Conservation (phyloP, 2,113 vertebrate genomes). For the Atractosteus spatula region DNA sequence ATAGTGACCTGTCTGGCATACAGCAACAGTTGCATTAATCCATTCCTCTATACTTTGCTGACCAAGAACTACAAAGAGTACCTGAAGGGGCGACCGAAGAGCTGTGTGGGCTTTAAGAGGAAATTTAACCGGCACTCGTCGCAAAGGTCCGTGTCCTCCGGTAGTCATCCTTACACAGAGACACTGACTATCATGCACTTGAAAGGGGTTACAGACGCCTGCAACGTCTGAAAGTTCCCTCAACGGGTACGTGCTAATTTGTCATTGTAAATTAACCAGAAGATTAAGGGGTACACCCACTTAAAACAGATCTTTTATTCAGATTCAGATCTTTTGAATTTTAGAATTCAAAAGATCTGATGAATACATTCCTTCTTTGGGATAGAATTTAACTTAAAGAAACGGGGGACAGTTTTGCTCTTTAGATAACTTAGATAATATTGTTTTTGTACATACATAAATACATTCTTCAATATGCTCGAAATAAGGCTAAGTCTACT, state of each 20-base stretch:
- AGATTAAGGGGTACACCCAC: too few relatives aligned
- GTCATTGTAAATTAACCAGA: too few relatives aligned
- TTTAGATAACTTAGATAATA: too few relatives aligned
- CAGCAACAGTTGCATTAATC: slow-evolving; percentile 51
- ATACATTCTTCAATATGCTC: too few relatives aligned
- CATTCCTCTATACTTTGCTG: slow-evolving; percentile 45
- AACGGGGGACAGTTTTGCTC: too few relatives aligned
- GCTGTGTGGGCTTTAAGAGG: slow-evolving; percentile 25
- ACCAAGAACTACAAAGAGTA: slow-evolving; percentile 51
- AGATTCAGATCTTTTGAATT: neutral
- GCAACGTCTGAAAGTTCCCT: slow-evolving; percentile 4
- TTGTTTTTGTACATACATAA: too few relatives aligned
- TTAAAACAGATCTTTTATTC: neutral
- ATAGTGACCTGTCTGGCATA: slow-evolving; percentile 47
- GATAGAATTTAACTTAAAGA: too few relatives aligned
- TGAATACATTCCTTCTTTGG: too few relatives aligned
- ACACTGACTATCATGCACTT: slow-evolving; percentile 18
- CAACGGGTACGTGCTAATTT: neutral
- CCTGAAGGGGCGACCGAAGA: slow-evolving; percentile 29
- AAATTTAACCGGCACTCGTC: slow-evolving; percentile 28
- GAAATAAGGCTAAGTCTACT: too few relatives aligned
- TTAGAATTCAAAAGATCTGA: neutral
- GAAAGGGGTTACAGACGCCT: slow-evolving; percentile 14
- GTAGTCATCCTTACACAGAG: slow-evolving; percentile 34
- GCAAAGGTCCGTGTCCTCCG: slow-evolving; percentile 40